Evolutionary conservation across 2,888 invertebrate species (phyloP).

Genomic region (Octodonta nipae): DNA sequence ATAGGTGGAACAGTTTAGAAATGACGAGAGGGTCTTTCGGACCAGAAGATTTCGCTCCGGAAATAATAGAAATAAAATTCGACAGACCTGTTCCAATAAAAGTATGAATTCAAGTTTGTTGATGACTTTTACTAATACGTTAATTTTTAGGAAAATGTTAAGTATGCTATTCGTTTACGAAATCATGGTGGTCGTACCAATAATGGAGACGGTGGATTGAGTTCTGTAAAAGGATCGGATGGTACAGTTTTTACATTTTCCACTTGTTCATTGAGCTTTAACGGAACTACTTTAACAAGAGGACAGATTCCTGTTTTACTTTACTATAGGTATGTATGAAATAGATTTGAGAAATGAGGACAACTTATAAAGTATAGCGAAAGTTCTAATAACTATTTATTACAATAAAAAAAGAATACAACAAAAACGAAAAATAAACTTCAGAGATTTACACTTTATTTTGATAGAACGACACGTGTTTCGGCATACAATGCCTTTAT

Average conservation of each 20-base stretch:
- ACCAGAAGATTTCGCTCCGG: conserved; percentile 73
- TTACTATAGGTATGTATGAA: conserved; percentile 57
- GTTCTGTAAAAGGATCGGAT: conserved; percentile 81
- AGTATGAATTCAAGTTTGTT: conserved; percentile 39
- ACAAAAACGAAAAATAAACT: too few relatives aligned
- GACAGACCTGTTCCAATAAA: conserved; percentile 75
- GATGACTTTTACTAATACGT: neutral
- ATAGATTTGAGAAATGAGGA: neutral
- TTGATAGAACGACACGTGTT: too few relatives aligned
- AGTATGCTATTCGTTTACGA: conserved; percentile 77
- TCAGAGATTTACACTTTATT: too few relatives aligned
- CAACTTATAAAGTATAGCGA: neutral
- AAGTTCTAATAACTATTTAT: neutral
- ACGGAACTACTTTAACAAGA: conserved; percentile 88
- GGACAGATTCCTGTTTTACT: conserved; percentile 90
- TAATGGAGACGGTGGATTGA: conserved; percentile 86
- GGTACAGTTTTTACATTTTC: conserved; percentile 82
- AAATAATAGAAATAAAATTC: conserved; percentile 82
- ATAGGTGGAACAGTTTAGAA: conserved; percentile 82
- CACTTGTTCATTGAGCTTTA: conserved; percentile 84
- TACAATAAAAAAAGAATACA: too few relatives aligned
- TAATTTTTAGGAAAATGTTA: conserved; percentile 56
- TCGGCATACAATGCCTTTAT: too few relatives aligned
- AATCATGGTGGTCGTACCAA: conserved; percentile 86
- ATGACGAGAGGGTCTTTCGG: conserved; percentile 71